Percentiles rank a stretch among this genome's conserved stretches.
phyloP scores from a whole-genome alignment of 2,888 invertebrate species.

The Eurytoma adleriae region DNA sequence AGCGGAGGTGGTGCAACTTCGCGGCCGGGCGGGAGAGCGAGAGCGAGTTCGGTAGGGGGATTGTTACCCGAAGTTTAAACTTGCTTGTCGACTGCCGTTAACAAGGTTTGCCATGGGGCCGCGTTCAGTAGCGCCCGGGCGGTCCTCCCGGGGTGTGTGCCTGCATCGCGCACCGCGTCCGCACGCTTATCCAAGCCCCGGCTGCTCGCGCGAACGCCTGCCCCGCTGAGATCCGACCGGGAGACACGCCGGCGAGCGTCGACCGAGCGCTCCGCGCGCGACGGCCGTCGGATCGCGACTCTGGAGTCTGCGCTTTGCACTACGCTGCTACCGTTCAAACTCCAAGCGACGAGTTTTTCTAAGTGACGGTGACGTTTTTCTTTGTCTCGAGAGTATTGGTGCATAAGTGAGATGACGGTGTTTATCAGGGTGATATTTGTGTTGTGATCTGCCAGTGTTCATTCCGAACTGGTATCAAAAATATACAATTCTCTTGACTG shows the following conservation, averaged over 20 bases:
- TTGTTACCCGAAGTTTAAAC: conserved; percentile 76
- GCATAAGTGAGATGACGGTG: neutral
- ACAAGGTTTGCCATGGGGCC: conserved; percentile 75
- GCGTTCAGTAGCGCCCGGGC: conserved; percentile 75
- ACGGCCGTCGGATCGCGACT: conserved; percentile 11
- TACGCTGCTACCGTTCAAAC: too few species aligned
- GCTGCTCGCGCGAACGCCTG: neutral
- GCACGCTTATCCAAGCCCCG: neutral
- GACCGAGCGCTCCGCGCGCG: neutral
- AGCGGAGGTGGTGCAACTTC: conserved; percentile 51
- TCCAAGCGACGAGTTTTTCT: neutral
- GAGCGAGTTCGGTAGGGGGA: conserved; percentile 67
- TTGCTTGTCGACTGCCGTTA: conserved; percentile 76
- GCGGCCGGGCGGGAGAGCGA: conserved; percentile 50
- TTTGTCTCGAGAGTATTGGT: neutral
- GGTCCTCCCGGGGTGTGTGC: conserved; percentile 69
- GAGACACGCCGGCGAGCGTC: neutral
- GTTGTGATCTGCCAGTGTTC: too few species aligned
- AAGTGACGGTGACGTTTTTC: too few species aligned
- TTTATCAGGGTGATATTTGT: neutral
- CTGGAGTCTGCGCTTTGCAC: neutral
- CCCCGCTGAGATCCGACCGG: neutral
- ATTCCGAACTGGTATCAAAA: too few species aligned
- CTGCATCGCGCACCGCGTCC: conserved; percentile 68
- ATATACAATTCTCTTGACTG: too few species aligned